Evolutionary conservation across 2,113 vertebrate species (phyloP).

Genomic region (Centropus unirufus): DNA sequence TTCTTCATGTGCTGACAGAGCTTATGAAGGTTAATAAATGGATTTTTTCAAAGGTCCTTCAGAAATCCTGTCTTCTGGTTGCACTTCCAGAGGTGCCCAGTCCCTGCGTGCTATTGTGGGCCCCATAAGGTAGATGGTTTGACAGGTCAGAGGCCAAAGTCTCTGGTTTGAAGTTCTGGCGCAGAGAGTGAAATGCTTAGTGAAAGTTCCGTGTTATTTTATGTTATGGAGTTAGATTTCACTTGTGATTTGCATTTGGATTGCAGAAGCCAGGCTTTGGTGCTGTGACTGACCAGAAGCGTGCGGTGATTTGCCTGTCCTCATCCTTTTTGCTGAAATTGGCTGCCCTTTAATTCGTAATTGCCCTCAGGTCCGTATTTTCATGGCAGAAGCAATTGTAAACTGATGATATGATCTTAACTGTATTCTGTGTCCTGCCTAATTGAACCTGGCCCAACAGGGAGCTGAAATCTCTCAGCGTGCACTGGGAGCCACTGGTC

Average conservation of each 20-base stretch:
- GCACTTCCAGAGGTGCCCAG: neutral
- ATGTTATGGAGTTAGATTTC: neutral
- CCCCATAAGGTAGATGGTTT: neutral
- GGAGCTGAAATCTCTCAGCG: neutral
- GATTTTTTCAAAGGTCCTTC: neutral
- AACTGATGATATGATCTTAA: neutral
- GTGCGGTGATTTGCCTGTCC: neutral
- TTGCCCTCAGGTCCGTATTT: neutral
- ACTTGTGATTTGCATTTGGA: neutral
- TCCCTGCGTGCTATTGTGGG: neutral
- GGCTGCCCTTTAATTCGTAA: neutral
- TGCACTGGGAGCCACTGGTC: fast-evolving
- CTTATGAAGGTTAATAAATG: neutral
- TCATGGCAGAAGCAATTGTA: neutral
- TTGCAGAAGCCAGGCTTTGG: neutral
- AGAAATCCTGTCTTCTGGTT: neutral
- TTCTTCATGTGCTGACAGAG: neutral
- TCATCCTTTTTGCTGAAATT: neutral
- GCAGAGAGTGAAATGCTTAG: neutral
- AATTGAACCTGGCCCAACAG: too few relatives aligned
- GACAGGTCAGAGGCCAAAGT: neutral
- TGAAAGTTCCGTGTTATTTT: neutral
- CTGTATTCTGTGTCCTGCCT: neutral
- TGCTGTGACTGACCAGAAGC: neutral
- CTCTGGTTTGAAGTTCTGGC: neutral